Percentiles rank a stretch among this genome's conserved stretches.
phyloP scores from a whole-genome alignment of 2,888 invertebrate genomes.

The Trichopria drosophilae region DNA sequence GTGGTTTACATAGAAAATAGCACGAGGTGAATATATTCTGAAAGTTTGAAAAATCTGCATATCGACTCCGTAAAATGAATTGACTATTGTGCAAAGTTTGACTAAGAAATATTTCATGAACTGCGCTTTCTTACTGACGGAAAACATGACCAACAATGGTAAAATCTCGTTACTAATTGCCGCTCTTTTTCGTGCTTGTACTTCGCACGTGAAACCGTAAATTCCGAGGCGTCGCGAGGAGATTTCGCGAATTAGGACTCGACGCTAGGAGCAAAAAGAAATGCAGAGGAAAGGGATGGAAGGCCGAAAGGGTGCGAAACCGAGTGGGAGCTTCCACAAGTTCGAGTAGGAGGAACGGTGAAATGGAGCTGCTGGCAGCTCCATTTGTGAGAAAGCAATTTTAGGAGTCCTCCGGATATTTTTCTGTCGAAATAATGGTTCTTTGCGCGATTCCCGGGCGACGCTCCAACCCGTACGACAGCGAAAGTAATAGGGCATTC shows the following conservation, averaged over 20 bases:
- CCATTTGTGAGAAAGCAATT: slow-evolving; percentile 44
- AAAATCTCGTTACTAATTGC: too few species aligned
- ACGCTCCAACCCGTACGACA: slow-evolving; percentile 41
- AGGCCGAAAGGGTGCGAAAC: slow-evolving; percentile 10
- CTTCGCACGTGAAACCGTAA: slow-evolving; percentile 34
- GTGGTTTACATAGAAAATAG: too few species aligned
- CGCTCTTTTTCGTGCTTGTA: too few species aligned
- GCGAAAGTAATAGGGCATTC: slow-evolving; percentile 37
- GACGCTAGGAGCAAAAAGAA: slow-evolving; percentile 20
- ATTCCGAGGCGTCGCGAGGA: slow-evolving; percentile 37
- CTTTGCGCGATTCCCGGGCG: slow-evolving; percentile 38
- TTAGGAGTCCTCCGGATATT: slow-evolving; percentile 40
- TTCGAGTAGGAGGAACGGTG: slow-evolving; percentile 21
- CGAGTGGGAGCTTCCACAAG: slow-evolving; percentile 15
- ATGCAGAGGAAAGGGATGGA: slow-evolving; percentile 25
- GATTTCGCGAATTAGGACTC: slow-evolving; percentile 36
- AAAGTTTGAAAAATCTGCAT: too few species aligned
- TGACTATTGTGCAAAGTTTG: too few species aligned
- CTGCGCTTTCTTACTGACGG: too few species aligned
- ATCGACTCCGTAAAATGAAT: too few species aligned
- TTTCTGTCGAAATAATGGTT: slow-evolving; percentile 40
- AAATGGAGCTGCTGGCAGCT: slow-evolving; percentile 25
- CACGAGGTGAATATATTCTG: too few species aligned
- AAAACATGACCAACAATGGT: too few species aligned
- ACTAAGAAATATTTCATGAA: too few species aligned